phyloP scores from a whole-genome alignment of 2,113 vertebrate species.

The Paramormyrops kingsleyae region DNA sequence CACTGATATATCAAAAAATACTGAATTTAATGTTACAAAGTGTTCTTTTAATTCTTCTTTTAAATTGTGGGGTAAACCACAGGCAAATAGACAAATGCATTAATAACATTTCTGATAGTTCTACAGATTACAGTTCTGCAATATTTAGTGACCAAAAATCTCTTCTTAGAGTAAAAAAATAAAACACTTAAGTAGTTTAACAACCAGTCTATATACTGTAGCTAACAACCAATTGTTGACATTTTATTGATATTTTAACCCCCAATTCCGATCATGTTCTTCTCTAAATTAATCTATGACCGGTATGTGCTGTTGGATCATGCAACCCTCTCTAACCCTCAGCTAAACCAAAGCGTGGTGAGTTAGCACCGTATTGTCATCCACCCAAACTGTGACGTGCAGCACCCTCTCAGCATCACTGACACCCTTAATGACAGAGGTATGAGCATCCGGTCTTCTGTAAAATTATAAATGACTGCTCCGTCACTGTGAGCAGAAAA shows the following conservation, averaged over 20 bases:
- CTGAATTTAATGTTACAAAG: not conserved
- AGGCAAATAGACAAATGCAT: constrained; percentile 22
- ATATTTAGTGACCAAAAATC: not conserved
- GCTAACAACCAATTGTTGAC: not conserved
- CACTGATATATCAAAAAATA: constrained; percentile 33
- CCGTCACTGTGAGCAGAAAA: not conserved
- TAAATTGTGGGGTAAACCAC: not conserved
- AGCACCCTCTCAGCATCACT: not conserved
- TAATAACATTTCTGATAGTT: not conserved
- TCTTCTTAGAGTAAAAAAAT: not conserved
- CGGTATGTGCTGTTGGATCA: not conserved
- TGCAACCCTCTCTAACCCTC: not conserved
- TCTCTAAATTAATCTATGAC: not conserved
- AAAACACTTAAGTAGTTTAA: not conserved
- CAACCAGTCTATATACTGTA: not conserved
- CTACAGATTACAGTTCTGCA: not conserved
- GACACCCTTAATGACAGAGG: not conserved
- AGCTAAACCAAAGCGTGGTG: not conserved
- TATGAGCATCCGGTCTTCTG: not conserved
- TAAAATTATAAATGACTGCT: not conserved
- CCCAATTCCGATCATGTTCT: not conserved
- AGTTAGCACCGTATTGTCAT: not conserved
- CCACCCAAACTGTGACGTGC: no score
- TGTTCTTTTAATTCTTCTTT: not conserved
- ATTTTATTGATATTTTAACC: not conserved